Evolutionary conservation across 2,888 invertebrate genomes (phyloP), one percentile per base, ranked within the genome.

Genomic region (Oscheius myriophilus): DNA sequence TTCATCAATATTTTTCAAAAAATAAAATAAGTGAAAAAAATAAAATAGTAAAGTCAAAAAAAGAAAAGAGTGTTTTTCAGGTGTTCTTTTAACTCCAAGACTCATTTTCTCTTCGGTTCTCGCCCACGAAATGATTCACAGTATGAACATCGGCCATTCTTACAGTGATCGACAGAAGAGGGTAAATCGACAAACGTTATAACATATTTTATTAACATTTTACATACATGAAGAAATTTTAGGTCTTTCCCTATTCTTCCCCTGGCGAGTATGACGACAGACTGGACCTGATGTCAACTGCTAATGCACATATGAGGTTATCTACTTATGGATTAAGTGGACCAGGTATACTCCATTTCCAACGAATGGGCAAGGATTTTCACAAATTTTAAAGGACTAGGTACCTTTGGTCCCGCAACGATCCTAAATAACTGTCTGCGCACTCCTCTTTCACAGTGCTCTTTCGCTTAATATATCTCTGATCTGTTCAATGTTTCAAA

Each of bases 211-310:
- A 33, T 33, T 33, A 33, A 33, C n/a, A 33, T 33, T 33, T 33
- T 33, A 33, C 9, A 33, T 6, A 33, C 3, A 3, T 6, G 9
- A 33, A 33, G 33, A 33, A 33, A 4, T 45, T 59, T 33, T 21
- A 80, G 79, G 73, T 85, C 11, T 85, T 86, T 54, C 81, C 84
- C 3, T 80, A 86, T 66, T 82, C 83, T 1, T 21, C 63, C 3
- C 49, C 51, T 21, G 85, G 85, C 26, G 85, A 85, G 66, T 85
- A 85, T 69, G 85, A 85, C 54, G 86, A 85, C 66, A 66, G 72
- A 49, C 86, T 82, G 69, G 85, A 85, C 64, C 64, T 85, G 53
- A 86, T 86, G 85, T 81, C 81, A 49, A 86, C 85, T 7, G 82
- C 86, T 6, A 86, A 85, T 62, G 74, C 73, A 2, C 69, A 72